Percentiles rank a stretch among this genome's conserved stretches.
phyloP scores from a whole-genome alignment of 92 coral and sea anemone species.

The Zoanthus gigantus region DNA sequence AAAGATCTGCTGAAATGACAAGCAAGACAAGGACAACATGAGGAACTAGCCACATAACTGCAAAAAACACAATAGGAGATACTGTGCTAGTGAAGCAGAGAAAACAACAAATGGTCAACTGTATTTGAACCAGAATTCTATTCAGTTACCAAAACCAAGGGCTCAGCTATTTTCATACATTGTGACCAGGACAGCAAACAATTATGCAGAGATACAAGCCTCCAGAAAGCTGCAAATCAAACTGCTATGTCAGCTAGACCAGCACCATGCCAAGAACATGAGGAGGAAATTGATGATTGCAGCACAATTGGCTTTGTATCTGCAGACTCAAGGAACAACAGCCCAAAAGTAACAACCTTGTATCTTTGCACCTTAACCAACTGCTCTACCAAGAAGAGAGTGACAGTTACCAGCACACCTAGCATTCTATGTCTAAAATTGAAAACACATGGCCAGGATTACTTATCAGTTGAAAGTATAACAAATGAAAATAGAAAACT shows the following conservation, averaged over 20 bases:
- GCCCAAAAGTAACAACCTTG: background rate
- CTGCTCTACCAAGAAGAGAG: background rate
- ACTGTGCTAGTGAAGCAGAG: constrained; percentile 43
- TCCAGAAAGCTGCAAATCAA: background rate
- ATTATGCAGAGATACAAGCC: background rate
- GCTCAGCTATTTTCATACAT: constrained; percentile 47
- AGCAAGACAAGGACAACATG: constrained; percentile 42
- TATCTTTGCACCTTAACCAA: background rate
- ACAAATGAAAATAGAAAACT: background rate
- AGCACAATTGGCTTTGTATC: background rate
- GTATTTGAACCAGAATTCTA: constrained; percentile 53
- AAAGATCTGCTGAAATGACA: constrained; percentile 16
- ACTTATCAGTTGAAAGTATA: background rate
- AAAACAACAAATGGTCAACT: constrained; percentile 52
- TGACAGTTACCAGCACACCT: background rate
- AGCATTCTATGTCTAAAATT: background rate
- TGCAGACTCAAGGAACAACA: background rate
- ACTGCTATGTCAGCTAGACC: constrained; percentile 3
- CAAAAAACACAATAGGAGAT: constrained; percentile 37
- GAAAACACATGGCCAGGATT: background rate
- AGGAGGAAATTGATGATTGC: background rate
- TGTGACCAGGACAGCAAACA: constrained; percentile 22
- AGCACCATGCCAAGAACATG: background rate
- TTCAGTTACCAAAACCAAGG: constrained; percentile 34
- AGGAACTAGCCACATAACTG: constrained; percentile 30